Evolutionary conservation across 2,797 vertebrate species (phyloP), one percentile per base, ranked within the genome.

Genomic region (Silurus aristotelis): DNA sequence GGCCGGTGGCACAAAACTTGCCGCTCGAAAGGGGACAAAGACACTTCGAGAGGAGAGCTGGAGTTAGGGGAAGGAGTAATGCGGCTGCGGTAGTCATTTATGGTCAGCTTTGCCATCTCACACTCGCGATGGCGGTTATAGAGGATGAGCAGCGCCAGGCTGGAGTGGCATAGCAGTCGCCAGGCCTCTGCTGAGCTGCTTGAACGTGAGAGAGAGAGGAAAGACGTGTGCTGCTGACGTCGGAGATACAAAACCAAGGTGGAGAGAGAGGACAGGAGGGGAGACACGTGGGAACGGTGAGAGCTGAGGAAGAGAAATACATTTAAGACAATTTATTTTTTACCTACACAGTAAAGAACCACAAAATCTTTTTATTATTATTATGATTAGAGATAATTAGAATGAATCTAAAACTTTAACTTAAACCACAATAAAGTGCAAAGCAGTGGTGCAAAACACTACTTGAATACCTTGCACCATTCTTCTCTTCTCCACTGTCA

Each of bases 81-180:
- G 0, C 95, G 94, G 86, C 85, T 92, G 82, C 76, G 93, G 88
- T 96, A 96, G 91, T 96, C 95, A 87, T 93, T 93, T 72, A 95
- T 56, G 5, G 93, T 94, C 80, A 96, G 94, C 87, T 96, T 96
- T 76, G 95, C 95, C 82, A 96, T 94, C 89, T 96, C 95, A 3
- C 95, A 96, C 86, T 96, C 95, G 19, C 95, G 91, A 73, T 96
- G 94, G 17, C 95, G 94, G 87, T 96, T 96, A 91, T 94, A 96
- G 70, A 96, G 94, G 90, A 96, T 95, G 85, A 96, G 94, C 70
- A 96, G 91, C 5, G 94, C 95, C 80, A 96, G 92, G 88, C 95
- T 96, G 89, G 94, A 94, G 88, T 96, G 95, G 91, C 95, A 96
- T 85, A 96, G 94, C 63, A 94, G 92, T 20, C 95, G 94, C 95